Conservation (phyloP, 2,797 vertebrate species). For the Poecile montanus region DNA sequence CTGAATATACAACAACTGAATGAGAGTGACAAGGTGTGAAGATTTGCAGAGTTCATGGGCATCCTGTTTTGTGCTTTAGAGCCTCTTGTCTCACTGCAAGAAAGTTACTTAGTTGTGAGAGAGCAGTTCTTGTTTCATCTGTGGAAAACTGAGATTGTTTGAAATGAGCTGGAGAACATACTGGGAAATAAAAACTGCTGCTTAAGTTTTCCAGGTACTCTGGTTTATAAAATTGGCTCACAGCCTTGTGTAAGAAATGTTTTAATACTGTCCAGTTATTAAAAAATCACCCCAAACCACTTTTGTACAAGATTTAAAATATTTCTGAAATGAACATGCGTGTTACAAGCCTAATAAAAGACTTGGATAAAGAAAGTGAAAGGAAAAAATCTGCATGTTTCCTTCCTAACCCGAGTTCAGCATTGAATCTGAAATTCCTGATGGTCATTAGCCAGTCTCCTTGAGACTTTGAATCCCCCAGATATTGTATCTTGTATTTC, state of each 20-base stretch:
- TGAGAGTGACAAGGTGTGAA: neutral
- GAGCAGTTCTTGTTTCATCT: neutral
- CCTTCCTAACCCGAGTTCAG: neutral
- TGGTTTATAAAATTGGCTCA: neutral
- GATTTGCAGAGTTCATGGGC: neutral
- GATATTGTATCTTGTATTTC: neutral
- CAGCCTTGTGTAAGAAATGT: neutral
- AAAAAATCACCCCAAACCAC: neutral
- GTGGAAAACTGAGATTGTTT: neutral
- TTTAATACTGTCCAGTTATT: neutral
- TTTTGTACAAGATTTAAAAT: neutral
- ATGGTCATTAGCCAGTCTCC: neutral
- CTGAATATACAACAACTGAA: neutral
- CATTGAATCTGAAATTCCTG: neutral
- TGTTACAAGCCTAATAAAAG: neutral
- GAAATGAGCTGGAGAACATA: neutral
- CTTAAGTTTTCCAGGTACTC: neutral
- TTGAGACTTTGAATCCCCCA: neutral
- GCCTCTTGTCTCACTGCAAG: neutral
- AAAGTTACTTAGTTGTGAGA: neutral
- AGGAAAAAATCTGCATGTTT: neutral
- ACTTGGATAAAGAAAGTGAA: neutral
- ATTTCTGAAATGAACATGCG: neutral
- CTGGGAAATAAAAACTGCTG: neutral
- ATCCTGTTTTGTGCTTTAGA: neutral